Evolutionary conservation across 2,888 invertebrate genomes (phyloP).

Genomic region (Sarcophaga caerulescens): DNA sequence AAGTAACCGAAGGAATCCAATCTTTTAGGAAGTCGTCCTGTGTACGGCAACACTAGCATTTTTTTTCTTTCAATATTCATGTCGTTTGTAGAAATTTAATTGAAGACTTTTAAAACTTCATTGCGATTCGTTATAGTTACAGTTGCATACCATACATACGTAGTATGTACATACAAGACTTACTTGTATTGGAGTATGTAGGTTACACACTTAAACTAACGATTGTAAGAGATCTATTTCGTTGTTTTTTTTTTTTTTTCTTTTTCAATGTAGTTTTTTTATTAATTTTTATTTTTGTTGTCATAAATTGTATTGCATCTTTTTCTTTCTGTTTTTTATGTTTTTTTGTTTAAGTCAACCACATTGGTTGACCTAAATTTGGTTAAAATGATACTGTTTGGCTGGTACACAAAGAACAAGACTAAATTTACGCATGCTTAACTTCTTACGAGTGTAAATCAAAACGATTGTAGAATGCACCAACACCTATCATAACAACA

Average conservation of each 20-base stretch:
- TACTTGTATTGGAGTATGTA: neutral
- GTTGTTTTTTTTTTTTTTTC: no score
- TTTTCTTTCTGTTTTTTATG: neutral
- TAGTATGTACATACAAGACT: neutral
- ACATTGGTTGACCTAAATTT: constrained; percentile 62
- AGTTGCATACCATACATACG: neutral
- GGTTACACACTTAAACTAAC: constrained; percentile 25
- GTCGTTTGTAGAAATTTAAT: no score
- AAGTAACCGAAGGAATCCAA: no score
- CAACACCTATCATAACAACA: constrained; percentile 42
- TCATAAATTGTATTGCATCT: constrained; percentile 33
- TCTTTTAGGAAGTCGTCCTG: no score
- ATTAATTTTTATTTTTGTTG: constrained; percentile 10
- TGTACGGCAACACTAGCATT: no score
- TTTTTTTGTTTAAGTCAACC: constrained; percentile 52
- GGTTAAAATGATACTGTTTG: constrained; percentile 46
- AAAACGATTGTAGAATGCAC: constrained; percentile 26
- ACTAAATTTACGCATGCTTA: constrained; percentile 53
- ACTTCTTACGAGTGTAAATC: constrained; percentile 15
- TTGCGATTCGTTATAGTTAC: no score
- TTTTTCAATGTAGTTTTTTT: no score
- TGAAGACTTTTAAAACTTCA: no score
- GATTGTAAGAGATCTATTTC: constrained; percentile 2
- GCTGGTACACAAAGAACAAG: constrained; percentile 51
- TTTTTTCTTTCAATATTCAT: no score